Conservation (phyloP, 2,113 vertebrate species). For the rabbit (Oryctolagus cuniculus) region mOryCun1.1 NC_091438.1:83750501-83751000, state of each 20-base stretch:
- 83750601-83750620: constrained; percentile 76
- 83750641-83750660: background rate
- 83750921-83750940: background rate
- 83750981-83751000: constrained; percentile 35
- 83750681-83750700: background rate
- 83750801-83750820: background rate
- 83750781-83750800: background rate
- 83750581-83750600: constrained; percentile 79
- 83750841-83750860: background rate
- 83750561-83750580: constrained; percentile 79
- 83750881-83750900: background rate
- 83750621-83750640: constrained; percentile 26
- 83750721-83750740: background rate
- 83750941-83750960: background rate
- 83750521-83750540: constrained; percentile 79
- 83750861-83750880: background rate
- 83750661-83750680: background rate
- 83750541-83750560: constrained; percentile 76
- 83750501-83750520: constrained; percentile 80
- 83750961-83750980: constrained; percentile 1
- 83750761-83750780: background rate
- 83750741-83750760: background rate
- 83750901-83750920: background rate
- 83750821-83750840: constrained; percentile 30
- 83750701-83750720: background rate